These are phyloP conservation scores for Lochmaea capreae DNA, from an alignment of 2,888 invertebrate species.

Conservation along the genomic window DNA sequence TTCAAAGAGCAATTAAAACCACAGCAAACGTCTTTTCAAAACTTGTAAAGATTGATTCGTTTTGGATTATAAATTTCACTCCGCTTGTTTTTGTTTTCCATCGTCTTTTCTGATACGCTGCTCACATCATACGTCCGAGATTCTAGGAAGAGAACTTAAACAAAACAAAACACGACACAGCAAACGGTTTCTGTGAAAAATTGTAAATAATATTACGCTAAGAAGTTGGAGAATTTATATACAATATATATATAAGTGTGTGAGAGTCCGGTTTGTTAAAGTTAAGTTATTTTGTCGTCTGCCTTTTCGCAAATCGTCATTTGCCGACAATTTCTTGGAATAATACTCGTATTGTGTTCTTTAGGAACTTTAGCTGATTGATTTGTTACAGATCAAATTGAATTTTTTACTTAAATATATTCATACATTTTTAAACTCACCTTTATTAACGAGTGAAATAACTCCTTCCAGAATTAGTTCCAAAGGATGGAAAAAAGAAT, in stretches of 20 bases:
- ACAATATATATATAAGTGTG: neutral
- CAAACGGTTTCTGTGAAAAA: slow-evolving; percentile 18
- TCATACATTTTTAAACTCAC: too few species aligned
- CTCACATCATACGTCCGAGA: neutral
- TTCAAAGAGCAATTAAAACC: slow-evolving; percentile 14
- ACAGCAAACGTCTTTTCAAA: slow-evolving; percentile 6
- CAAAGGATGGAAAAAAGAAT: too few species aligned
- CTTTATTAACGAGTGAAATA: too few species aligned
- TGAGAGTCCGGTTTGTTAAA: neutral
- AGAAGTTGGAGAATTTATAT: slow-evolving; percentile 2
- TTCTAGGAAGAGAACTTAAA: neutral
- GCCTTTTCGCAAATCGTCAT: slow-evolving; percentile 13
- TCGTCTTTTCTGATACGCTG: neutral
- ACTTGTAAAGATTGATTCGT: slow-evolving; percentile 48
- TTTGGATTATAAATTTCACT: slow-evolving; percentile 47
- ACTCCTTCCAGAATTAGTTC: too few species aligned
- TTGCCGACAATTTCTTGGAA: slow-evolving; percentile 3
- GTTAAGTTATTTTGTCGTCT: slow-evolving; percentile 1
- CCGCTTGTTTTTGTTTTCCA: slow-evolving; percentile 9
- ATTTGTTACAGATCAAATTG: slow-evolving; percentile 13
- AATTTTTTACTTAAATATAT: neutral
- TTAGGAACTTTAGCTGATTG: neutral
- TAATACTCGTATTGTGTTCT: neutral
- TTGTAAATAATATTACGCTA: slow-evolving; percentile 14
- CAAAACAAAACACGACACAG: neutral